These are phyloP conservation scores for Hemichromis elongatus DNA, from an alignment of 2,113 vertebrate genomes.

Conservation along the genomic window DNA sequence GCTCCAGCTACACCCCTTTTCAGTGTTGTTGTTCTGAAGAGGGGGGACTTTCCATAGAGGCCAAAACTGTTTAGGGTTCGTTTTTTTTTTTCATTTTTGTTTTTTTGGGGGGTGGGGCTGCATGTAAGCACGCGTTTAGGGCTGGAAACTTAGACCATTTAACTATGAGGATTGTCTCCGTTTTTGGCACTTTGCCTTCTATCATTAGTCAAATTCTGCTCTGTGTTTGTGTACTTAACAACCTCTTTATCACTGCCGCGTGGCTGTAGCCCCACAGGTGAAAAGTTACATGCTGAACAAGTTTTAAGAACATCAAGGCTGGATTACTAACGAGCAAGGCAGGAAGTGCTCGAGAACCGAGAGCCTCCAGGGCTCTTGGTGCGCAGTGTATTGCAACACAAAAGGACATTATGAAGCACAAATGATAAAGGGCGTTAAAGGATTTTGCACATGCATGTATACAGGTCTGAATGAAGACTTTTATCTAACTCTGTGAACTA, in stretches of 20 bases:
- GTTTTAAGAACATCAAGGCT: background rate
- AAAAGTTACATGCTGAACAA: background rate
- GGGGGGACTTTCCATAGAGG: too few species aligned
- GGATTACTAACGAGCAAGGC: background rate
- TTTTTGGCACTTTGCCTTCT: background rate
- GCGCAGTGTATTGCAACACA: background rate
- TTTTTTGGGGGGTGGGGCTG: too few species aligned
- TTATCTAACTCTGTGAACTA: background rate
- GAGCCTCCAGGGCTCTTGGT: background rate
- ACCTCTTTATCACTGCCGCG: background rate
- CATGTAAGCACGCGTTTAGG: background rate
- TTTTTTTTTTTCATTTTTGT: too few species aligned
- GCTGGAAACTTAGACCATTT: background rate
- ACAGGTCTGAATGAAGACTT: background rate
- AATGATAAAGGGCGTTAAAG: background rate
- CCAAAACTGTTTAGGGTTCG: too few species aligned
- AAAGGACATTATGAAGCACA: background rate
- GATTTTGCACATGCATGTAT: background rate
- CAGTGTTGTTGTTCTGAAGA: too few species aligned
- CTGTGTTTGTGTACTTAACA: background rate
- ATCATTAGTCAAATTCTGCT: background rate
- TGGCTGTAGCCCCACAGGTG: background rate
- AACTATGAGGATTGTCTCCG: rapidly evolving
- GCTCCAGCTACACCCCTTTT: too few species aligned
- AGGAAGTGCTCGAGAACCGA: background rate